These are phyloP conservation scores for Manduca sexta DNA, from an alignment of 1,140 invertebrate species.

Conservation along the genomic window DNA sequence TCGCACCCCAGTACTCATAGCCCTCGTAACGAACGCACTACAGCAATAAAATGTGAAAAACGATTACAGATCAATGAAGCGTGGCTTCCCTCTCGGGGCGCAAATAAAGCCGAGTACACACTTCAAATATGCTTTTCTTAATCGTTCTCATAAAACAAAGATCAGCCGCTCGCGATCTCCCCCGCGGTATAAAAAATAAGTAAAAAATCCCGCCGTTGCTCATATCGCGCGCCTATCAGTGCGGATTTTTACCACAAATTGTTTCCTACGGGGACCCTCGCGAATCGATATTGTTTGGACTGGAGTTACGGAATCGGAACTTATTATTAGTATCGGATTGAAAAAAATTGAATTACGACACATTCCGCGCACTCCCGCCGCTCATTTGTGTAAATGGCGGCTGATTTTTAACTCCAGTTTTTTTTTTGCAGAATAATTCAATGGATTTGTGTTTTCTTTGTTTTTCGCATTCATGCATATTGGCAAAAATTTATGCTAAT, in stretches of 20 bases:
- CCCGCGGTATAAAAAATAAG: slow-evolving; percentile 42
- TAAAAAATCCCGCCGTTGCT: slow-evolving; percentile 49
- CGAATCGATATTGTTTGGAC: slow-evolving; percentile 50
- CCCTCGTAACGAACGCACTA: slow-evolving; percentile 48
- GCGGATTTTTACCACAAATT: slow-evolving; percentile 58
- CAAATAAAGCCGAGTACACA: slow-evolving; percentile 70
- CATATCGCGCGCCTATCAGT: slow-evolving; percentile 50
- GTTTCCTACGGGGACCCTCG: slow-evolving; percentile 41
- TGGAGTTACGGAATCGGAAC: slow-evolving; percentile 27
- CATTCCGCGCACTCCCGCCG: slow-evolving; percentile 32
- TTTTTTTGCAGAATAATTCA: too few species aligned
- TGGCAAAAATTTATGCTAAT: too few species aligned
- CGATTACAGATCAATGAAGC: slow-evolving; percentile 72
- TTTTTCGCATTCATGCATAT: too few species aligned
- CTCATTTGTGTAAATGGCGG: slow-evolving; percentile 22
- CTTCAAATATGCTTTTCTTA: slow-evolving; percentile 74
- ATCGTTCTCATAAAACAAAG: slow-evolving; percentile 74
- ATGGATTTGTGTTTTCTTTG: too few species aligned
- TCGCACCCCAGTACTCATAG: slow-evolving; percentile 33
- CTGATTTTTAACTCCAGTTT: too few species aligned
- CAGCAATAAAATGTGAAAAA: slow-evolving; percentile 66
- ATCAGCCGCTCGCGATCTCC: slow-evolving; percentile 55
- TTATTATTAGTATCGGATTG: slow-evolving; percentile 39
- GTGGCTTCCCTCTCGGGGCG: slow-evolving; percentile 55
- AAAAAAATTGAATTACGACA: slow-evolving; percentile 36